These are phyloP conservation scores for Tetramorium simillimum DNA, from an alignment of 1,140 invertebrate species.

Conservation along the genomic window DNA sequence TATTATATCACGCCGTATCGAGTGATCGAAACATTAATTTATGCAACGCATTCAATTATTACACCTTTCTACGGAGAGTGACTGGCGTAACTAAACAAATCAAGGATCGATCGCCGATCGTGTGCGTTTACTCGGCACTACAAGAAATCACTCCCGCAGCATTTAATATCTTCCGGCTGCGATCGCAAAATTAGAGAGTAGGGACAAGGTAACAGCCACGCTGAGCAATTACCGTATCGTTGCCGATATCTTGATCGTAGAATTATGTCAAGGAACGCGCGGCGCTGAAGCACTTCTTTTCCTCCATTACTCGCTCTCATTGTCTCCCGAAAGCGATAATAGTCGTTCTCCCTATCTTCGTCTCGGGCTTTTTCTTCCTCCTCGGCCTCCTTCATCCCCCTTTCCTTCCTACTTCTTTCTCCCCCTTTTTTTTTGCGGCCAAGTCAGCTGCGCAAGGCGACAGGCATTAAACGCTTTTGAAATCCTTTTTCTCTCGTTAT, in stretches of 20 bases:
- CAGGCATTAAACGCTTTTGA: constrained; percentile 46
- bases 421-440: background rate
- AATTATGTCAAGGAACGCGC: constrained; percentile 55
- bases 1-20: constrained; percentile 7
- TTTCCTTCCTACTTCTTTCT: background rate
- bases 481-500: constrained; percentile 57
- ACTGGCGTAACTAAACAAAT: background rate
- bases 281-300: constrained; percentile 35
- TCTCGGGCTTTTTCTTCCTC: background rate
- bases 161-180: background rate
- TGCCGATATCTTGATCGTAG: constrained; percentile 54
- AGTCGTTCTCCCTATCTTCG: constrained; percentile 36
- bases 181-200: constrained; percentile 18
- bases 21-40: constrained; percentile 5
- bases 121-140: background rate
- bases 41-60: constrained; percentile 34
- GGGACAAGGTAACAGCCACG: background rate
- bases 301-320: constrained; percentile 39
- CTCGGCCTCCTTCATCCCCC: background rate
- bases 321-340: constrained; percentile 55
- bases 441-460: constrained; percentile 37
- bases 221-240: constrained; percentile 46
- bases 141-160: background rate
- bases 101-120: background rate
- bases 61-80: background rate